Evolutionary conservation across 1,140 invertebrate genomes (phyloP).

Genomic region (Camponotus pennsylvanicus): DNA sequence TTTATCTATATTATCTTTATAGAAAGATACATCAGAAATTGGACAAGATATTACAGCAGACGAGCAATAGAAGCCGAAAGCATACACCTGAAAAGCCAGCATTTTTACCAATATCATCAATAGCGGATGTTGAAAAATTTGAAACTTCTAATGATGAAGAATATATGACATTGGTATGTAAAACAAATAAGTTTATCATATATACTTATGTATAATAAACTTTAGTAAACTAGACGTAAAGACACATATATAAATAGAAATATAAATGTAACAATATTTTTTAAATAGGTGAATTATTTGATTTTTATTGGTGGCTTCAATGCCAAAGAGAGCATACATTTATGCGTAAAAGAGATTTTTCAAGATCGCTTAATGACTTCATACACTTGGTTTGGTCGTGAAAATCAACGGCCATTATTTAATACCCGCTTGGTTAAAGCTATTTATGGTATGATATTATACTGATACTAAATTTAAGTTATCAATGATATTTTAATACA

Average conservation of each 20-base stretch:
- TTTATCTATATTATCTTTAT: no score
- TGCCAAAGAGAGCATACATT: background rate
- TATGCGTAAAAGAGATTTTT: background rate
- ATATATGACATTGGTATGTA: slow-evolving; percentile 13
- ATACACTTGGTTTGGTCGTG: background rate
- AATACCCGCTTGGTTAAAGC: background rate
- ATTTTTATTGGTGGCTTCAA: slow-evolving; percentile 8
- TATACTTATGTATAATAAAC: background rate
- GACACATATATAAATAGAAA: background rate
- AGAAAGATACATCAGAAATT: no score
- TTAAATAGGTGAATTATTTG: background rate
- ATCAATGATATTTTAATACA: no score
- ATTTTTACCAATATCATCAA: slow-evolving; percentile 2
- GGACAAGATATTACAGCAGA: no score
- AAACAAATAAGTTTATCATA: slow-evolving; percentile 3
- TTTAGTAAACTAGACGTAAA: background rate
- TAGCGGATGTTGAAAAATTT: background rate
- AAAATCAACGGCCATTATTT: background rate
- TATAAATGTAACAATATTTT: background rate
- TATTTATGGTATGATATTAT: no score
- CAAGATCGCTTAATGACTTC: background rate
- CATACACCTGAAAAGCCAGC: background rate
- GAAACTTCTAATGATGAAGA: background rate
- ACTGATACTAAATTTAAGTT: no score
- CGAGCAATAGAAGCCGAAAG: background rate